phyloP scores from a whole-genome alignment of 1,140 invertebrate genomes.

The Tyrophagus putrescentiae region DNA sequence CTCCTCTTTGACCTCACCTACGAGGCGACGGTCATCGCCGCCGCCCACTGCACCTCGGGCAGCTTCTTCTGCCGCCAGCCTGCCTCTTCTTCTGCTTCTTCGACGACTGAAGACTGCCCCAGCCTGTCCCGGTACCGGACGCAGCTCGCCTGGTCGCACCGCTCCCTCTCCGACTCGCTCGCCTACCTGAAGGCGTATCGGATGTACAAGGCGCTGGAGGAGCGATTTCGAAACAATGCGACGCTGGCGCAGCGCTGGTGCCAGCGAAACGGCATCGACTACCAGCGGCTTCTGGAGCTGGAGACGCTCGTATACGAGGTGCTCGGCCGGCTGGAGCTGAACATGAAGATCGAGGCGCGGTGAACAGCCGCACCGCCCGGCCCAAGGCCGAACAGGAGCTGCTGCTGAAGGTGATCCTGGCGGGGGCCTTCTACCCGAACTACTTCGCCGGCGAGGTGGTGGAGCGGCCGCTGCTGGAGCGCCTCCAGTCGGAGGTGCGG shows the following conservation, averaged over 20 bases:
- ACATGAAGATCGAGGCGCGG: conserved; percentile 30
- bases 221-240: neutral
- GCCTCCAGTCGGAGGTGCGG: conserved; percentile 45
- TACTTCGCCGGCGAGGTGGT: conserved; percentile 39
- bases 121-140: conserved; percentile 25
- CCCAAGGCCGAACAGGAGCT: conserved; percentile 21
- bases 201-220: conserved; percentile 34
- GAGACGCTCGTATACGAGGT: conserved; percentile 53
- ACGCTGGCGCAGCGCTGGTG: conserved; percentile 46
- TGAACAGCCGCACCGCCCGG: conserved; percentile 3
- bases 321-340: conserved; percentile 39
- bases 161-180: conserved; percentile 67
- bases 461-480: neutral
- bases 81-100: conserved; percentile 60
- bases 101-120: conserved; percentile 59
- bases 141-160: conserved; percentile 61
- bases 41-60: conserved; percentile 24
- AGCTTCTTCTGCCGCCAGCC: conserved; percentile 61
- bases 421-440: conserved; percentile 78
- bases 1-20: conserved; percentile 68
- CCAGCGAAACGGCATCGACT: conserved; percentile 51
- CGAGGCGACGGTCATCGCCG: conserved; percentile 74
- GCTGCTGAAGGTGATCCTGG: conserved; percentile 47
- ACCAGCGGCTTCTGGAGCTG: conserved; percentile 54
- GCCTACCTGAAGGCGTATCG: conserved; percentile 63